phyloP scores from a whole-genome alignment of 2,797 vertebrate genomes.

The Rousettus madagascariensis region DNA sequence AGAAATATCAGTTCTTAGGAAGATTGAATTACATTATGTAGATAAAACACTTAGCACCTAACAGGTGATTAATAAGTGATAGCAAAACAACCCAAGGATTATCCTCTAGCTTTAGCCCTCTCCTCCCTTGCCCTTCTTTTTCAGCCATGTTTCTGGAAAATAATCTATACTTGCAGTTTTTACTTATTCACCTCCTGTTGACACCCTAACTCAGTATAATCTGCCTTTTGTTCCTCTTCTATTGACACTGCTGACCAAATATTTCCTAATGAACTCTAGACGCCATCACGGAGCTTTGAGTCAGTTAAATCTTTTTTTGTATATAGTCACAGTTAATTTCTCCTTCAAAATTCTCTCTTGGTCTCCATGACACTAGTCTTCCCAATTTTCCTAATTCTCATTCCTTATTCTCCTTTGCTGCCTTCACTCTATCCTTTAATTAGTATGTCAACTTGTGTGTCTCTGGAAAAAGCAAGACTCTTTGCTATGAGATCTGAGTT shows the following conservation, averaged over 20 bases:
- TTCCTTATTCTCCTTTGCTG: background rate
- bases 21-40: background rate
- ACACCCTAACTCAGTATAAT: background rate
- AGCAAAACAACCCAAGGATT: background rate
- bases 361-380: background rate
- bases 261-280: background rate
- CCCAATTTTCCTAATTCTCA: background rate
- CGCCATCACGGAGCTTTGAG: background rate
- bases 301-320: slow-evolving; percentile 7
- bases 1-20: slow-evolving; percentile 9
- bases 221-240: background rate
- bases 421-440: background rate
- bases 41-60: slow-evolving; percentile 9
- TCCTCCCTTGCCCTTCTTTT: background rate
- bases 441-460: background rate
- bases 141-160: background rate
- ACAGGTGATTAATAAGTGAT: background rate
- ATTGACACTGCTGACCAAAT: background rate
- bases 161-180: background rate
- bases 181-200: background rate
- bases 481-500: background rate
- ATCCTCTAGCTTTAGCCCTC: background rate
- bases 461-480: background rate
- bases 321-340: background rate
- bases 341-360: slow-evolving; percentile 23